phyloP scores from a whole-genome alignment of 2,113 vertebrate species.

The Tyto alba region DNA sequence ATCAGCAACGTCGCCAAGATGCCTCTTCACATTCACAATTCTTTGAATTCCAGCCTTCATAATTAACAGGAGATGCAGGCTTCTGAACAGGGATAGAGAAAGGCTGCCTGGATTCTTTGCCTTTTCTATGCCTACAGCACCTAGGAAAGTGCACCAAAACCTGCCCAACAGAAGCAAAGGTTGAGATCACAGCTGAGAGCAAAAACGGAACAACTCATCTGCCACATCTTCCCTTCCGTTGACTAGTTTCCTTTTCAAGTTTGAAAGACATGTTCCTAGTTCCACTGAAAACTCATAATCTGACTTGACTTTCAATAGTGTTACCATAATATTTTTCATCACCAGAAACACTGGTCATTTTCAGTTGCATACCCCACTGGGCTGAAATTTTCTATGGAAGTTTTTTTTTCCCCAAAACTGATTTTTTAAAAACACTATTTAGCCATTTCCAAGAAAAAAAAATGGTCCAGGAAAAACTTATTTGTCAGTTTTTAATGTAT shows the following conservation, averaged over 20 bases:
- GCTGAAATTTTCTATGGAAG: not conserved
- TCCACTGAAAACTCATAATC: not conserved
- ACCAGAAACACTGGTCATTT: not conserved
- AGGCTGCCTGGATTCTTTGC: not conserved
- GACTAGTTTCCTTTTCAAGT: not conserved
- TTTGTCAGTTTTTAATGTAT: not conserved
- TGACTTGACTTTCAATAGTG: not conserved
- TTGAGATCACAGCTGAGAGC: not conserved
- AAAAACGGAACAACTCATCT: not conserved
- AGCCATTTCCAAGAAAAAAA: not conserved
- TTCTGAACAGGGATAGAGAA: not conserved
- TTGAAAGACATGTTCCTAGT: not conserved
- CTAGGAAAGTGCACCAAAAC: not conserved
- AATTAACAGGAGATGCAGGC: not conserved
- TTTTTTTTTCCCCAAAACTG: fast-evolving
- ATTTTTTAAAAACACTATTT: not conserved
- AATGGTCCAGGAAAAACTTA: not conserved
- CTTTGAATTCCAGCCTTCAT: not conserved
- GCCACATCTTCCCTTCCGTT: not conserved
- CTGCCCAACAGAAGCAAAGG: not conserved
- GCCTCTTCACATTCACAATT: fast-evolving
- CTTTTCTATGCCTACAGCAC: not conserved
- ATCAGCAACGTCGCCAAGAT: not conserved
- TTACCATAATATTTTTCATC: not conserved
- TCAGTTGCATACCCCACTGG: fast-evolving